A percentile compares a stretch with the other conserved stretches of the same genome.
phyloP scores from a whole-genome alignment of 2,888 invertebrate genomes.

The Amphipoea oculea region DNA sequence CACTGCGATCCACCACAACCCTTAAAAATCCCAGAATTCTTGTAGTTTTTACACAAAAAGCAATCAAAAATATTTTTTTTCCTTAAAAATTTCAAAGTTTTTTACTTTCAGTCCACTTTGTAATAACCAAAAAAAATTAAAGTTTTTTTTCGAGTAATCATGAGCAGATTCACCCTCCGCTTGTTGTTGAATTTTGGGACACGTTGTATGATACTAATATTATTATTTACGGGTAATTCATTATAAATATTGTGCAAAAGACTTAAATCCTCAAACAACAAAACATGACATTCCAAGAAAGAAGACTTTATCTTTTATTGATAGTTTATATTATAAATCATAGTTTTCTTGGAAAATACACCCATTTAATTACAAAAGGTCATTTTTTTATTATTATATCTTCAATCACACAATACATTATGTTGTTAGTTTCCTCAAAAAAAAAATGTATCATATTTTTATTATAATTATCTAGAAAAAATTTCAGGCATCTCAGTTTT shows the following conservation, averaged over 20 bases:
- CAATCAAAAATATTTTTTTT: too few relatives aligned
- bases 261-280: conserved; percentile 47
- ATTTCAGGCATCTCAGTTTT: not conserved
- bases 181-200: too few relatives aligned
- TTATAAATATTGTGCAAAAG: conserved; percentile 6
- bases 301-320: conserved; percentile 15
- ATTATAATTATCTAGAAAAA: not conserved
- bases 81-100: too few relatives aligned
- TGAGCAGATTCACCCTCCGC: too few relatives aligned
- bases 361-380: not conserved
- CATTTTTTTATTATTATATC: not conserved
- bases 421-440: not conserved
- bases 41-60: too few relatives aligned
- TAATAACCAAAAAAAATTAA: too few relatives aligned
- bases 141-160: too few relatives aligned
- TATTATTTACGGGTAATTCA: conserved; percentile 56
- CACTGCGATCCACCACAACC: too few relatives aligned
- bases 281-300: conserved; percentile 51
- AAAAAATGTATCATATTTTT: not conserved
- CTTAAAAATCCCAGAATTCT: too few relatives aligned
- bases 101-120: too few relatives aligned
- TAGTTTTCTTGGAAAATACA: not conserved
- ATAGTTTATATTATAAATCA: conserved; percentile 3
- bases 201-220: not conserved
- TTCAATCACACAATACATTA: too few relatives aligned